A percentile compares a stretch with the other conserved stretches of the same genome.
phyloP scores from a whole-genome alignment of 1,140 invertebrate species.

The Tetramorium alpestre region DNA sequence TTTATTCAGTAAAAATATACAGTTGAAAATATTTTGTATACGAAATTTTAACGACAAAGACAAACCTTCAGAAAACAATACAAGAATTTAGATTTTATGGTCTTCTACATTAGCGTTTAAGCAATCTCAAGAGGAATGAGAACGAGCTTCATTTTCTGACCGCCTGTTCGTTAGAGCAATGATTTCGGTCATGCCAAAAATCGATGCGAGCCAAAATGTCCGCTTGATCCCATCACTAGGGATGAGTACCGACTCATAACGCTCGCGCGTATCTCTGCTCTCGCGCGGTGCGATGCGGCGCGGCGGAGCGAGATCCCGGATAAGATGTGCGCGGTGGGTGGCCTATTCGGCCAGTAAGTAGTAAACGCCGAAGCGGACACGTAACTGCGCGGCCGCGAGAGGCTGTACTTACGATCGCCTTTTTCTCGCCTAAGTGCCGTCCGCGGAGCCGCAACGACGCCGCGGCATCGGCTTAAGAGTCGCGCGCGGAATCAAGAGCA shows the following conservation, averaged over 20 bases:
- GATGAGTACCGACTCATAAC: conserved; percentile 81
- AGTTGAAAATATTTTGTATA: background rate
- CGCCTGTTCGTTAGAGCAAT: background rate
- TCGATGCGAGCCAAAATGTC: conserved; percentile 8
- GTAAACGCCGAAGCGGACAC: conserved; percentile 75
- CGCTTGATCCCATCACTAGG: conserved; percentile 63
- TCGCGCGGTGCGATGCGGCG: conserved; percentile 57
- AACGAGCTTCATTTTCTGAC: background rate
- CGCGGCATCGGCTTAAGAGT: conserved; percentile 39
- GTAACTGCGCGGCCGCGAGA: conserved; percentile 71
- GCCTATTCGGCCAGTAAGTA: conserved; percentile 77
- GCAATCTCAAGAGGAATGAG: background rate
- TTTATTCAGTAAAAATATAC: background rate
- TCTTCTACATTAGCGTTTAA: background rate
- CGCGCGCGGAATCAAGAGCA: conserved; percentile 45
- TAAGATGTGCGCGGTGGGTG: conserved; percentile 84
- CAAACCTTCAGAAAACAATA: background rate
- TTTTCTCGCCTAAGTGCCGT: conserved; percentile 66
- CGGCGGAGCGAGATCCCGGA: conserved; percentile 77
- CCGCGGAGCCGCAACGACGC: conserved; percentile 23
- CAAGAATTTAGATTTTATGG: background rate
- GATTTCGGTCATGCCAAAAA: background rate
- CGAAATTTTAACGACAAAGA: background rate
- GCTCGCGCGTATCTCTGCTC: conserved; percentile 71
- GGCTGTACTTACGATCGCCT: conserved; percentile 63